These are phyloP conservation scores for Oeneis ivallda DNA, from an alignment of 2,888 invertebrate genomes.

Conservation along the genomic window DNA sequence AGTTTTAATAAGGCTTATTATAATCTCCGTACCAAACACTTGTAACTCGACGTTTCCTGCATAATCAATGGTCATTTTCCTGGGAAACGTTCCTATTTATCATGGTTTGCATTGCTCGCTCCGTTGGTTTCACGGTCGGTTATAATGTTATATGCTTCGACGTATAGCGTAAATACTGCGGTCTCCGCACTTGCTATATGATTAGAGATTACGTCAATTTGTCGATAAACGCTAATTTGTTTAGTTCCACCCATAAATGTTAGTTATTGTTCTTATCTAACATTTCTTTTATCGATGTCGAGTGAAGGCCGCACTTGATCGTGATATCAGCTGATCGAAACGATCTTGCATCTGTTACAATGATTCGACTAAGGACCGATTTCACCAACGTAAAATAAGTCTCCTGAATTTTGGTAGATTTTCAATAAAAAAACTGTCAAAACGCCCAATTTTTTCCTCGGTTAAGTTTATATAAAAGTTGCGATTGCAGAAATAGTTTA, in stretches of 20 bases:
- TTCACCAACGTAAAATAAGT: no score
- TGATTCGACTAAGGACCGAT: no score
- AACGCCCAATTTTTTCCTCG: no score
- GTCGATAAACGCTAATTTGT: constrained; percentile 30
- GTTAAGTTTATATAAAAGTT: no score
- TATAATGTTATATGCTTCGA: constrained; percentile 35
- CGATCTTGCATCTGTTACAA: background rate
- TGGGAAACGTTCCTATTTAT: constrained; percentile 54
- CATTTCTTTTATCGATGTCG: background rate
- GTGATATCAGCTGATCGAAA: background rate
- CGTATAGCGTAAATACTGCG: constrained; percentile 18
- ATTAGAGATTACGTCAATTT: constrained; percentile 33
- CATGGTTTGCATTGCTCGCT: constrained; percentile 53
- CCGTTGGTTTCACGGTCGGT: constrained; percentile 48
- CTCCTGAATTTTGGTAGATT: no score
- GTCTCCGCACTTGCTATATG: constrained; percentile 26
- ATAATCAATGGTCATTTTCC: constrained; percentile 53
- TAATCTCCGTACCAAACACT: constrained; percentile 48
- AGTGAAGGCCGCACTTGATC: background rate
- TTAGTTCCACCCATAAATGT: constrained; percentile 28
- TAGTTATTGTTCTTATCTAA: constrained; percentile 6
- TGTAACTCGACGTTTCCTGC: constrained; percentile 56
- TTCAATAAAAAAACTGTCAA: no score
- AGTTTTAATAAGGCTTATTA: constrained; percentile 65
- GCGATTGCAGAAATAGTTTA: no score